A percentile compares a stretch with the other conserved stretches of the same genome.
These are phyloP conservation scores for Eunapius fragilis DNA, from an alignment of 37 sponge, comb jelly and placozoan genomes.

Conservation along the genomic window DNA sequence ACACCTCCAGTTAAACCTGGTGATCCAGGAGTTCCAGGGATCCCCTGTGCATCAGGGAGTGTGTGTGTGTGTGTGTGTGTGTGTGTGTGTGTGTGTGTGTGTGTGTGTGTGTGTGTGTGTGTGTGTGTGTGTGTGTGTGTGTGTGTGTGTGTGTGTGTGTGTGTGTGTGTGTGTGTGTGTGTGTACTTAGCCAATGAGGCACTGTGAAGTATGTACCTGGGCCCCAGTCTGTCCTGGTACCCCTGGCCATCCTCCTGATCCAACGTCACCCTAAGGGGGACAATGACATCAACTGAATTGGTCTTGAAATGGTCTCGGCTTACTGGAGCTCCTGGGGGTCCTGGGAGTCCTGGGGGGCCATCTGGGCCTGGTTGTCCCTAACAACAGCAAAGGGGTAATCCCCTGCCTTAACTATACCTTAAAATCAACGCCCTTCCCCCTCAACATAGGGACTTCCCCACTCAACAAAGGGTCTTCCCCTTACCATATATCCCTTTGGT, in stretches of 20 bases:
- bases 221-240: background rate
- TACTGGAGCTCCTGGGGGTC: conserved; percentile 10
- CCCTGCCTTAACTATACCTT: background rate
- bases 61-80: too few species aligned
- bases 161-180: too few species aligned
- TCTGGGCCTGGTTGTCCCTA: conserved; percentile 22
- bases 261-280: background rate
- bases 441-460: background rate
- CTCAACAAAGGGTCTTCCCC: background rate
- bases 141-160: too few species aligned
- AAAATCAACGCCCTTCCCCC: background rate
- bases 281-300: too few species aligned
- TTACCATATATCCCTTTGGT: conserved; percentile 46
- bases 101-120: too few species aligned
- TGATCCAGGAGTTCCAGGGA: too few species aligned
- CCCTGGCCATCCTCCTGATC: background rate
- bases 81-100: too few species aligned
- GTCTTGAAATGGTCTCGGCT: background rate
- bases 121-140: too few species aligned
- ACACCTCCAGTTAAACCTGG: background rate
- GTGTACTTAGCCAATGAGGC: too few species aligned
- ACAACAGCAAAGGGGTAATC: too few species aligned
- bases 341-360: conserved; percentile 14
- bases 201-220: too few species aligned
- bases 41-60: too few species aligned